Base-by-base conservation (phyloP, 2,888 invertebrate genomes). In the Dynastes maya region DNA sequence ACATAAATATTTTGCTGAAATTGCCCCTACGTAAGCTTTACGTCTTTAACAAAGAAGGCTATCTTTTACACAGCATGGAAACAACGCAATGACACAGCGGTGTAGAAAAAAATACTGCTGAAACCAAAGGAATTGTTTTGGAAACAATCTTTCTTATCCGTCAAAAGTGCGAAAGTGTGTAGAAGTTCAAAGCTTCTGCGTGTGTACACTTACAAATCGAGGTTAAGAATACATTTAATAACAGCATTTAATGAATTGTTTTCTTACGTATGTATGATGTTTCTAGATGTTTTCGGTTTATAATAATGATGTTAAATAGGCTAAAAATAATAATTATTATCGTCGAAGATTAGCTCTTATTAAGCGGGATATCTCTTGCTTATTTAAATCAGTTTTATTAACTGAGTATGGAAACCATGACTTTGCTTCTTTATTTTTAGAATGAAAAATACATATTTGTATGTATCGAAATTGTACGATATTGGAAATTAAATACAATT, bases 1-100 rank as follows among this genome's bases (percentile, higher is more conserved):
- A 53, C 1, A 53, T 53, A 53, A 53, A 53, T 53, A 53, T 53
- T 53, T 53, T 53, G 53, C 16, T 53, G 53, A 53, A 53, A 53
- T 13, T 53, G 53, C 53, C 53, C 3, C 13, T 53, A 53, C 53
- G 53, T 53, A 53, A 53, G n/a, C n/a, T n/a, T 9, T 53, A 13
- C 5, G 5, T n/a, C n/a, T 53, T n/a, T 53, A 16, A 16, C 4
- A 16, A 53, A 53, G 16, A 53, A 53, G 16, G 53, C 6, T n/a
- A 16, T n/a, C n/a, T 53, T 53, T 53, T 5, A 3, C n/a, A n/a
- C 11, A 53, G 53, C 5, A n/a, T 16, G n/a, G 16, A n/a, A 5
- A 16, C 53, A n/a, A n/a, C n/a, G 53, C 53, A n/a, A 16, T n/a
- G n/a, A n/a, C n/a, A 37, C 4, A 5, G 1, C 13, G n/a, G 53